These are phyloP conservation scores for Hoplodrina blanda DNA, from an alignment of 2,888 invertebrate species.

Conservation along the genomic window DNA sequence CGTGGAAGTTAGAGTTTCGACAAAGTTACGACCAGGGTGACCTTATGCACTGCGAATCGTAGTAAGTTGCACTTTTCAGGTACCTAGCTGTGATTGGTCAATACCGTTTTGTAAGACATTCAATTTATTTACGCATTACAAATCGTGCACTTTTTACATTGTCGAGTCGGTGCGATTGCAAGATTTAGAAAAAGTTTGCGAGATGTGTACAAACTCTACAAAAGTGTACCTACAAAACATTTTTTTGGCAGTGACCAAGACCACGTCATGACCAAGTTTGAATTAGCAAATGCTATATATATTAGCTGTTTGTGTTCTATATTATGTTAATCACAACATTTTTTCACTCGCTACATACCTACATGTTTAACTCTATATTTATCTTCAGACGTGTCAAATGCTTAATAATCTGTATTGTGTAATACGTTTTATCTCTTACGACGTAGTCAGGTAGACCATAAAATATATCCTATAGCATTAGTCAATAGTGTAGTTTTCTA, in stretches of 20 bases:
- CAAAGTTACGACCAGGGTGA: constrained; percentile 35
- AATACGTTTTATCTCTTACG: background rate
- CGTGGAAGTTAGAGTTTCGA: constrained; percentile 27
- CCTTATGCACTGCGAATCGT: constrained; percentile 22
- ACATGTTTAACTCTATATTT: too few species aligned
- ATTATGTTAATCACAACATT: too few species aligned
- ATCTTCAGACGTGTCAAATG: background rate
- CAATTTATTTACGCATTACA: constrained; percentile 24
- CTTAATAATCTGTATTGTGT: background rate
- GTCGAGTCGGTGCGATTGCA: background rate
- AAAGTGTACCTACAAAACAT: background rate
- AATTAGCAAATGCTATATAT: too few species aligned
- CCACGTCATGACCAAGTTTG: too few species aligned
- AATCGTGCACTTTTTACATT: constrained; percentile 20
- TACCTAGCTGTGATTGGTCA: background rate
- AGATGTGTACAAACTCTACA: background rate
- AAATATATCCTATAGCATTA: too few species aligned
- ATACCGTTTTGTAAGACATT: constrained; percentile 24
- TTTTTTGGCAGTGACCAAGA: background rate
- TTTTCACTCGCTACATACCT: too few species aligned
- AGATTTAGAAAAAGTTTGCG: background rate
- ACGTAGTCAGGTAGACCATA: too few species aligned
- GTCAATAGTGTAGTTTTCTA: too few species aligned
- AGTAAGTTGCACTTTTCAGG: constrained; percentile 8
- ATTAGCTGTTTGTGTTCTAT: too few species aligned